Evolutionary conservation across 1,140 invertebrate genomes (phyloP).

Genomic region (Drosophila sucinea): DNA sequence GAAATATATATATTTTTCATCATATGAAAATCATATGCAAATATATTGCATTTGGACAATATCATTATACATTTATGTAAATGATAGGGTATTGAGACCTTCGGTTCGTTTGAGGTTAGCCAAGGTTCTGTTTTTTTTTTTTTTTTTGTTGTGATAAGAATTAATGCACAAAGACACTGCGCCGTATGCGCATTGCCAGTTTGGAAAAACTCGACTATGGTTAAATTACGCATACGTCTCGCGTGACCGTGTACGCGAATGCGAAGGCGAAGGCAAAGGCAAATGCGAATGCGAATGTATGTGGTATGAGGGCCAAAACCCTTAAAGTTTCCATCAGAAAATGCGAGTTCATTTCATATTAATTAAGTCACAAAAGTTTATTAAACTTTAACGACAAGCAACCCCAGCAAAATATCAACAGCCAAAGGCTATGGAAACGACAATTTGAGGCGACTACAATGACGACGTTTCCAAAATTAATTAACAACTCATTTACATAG

Average conservation of each 20-base stretch:
- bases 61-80: no score
- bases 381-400: constrained; percentile 56
- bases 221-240: constrained; percentile 55
- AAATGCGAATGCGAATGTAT: no score
- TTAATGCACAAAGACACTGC: constrained; percentile 73
- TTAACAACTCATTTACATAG: constrained; percentile 71
- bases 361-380: constrained; percentile 66
- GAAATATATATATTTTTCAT: not conserved
- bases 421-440: constrained; percentile 14
- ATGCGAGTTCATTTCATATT: constrained; percentile 72
- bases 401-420: constrained; percentile 32
- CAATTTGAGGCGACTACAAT: constrained; percentile 16
- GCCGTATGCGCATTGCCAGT: constrained; percentile 61
- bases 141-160: constrained; percentile 34
- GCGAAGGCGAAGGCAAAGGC: constrained; percentile 1
- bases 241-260: constrained; percentile 2
- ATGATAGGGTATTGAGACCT: no score
- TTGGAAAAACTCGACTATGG: constrained; percentile 26
- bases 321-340: constrained; percentile 45
- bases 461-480: constrained; percentile 68
- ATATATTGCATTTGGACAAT: no score
- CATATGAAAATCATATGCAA: no score
- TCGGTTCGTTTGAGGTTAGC: no score
- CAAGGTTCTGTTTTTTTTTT: not conserved
- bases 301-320: not conserved